Conservation (phyloP, 2,113 vertebrate genomes). For the Geococcyx californianus region DNA sequence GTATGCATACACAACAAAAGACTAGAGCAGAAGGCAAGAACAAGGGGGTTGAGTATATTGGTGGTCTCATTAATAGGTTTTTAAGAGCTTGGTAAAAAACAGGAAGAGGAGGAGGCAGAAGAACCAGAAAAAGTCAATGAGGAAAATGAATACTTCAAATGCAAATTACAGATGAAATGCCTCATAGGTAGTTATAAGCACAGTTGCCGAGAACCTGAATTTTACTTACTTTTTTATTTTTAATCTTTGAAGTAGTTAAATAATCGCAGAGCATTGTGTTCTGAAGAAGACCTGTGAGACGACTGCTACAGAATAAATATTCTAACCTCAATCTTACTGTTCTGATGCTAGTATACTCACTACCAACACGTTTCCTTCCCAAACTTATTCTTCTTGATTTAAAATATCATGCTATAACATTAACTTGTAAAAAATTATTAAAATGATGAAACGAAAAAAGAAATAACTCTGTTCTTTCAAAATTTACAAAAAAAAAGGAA, state of each 20-base stretch:
- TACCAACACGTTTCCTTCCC: background rate
- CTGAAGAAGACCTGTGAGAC: background rate
- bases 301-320: background rate
- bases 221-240: background rate
- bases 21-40: background rate
- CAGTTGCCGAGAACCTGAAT: background rate
- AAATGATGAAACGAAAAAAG: background rate
- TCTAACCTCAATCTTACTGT: background rate
- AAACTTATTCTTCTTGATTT: background rate
- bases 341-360: background rate
- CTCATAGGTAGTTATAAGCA: background rate
- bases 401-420: background rate
- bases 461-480: background rate
- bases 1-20: background rate
- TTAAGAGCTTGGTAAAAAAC: background rate
- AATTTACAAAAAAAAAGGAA: background rate
- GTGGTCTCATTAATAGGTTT: background rate
- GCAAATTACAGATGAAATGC: background rate
- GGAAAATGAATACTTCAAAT: background rate
- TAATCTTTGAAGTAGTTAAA: background rate
- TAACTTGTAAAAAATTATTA: background rate
- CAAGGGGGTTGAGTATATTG: background rate
- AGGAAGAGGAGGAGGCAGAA: background rate
- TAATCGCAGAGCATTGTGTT: background rate
- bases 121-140: background rate